phyloP scores from a whole-genome alignment of 2,888 invertebrate genomes.

The Eupeodes latifasciatus region DNA sequence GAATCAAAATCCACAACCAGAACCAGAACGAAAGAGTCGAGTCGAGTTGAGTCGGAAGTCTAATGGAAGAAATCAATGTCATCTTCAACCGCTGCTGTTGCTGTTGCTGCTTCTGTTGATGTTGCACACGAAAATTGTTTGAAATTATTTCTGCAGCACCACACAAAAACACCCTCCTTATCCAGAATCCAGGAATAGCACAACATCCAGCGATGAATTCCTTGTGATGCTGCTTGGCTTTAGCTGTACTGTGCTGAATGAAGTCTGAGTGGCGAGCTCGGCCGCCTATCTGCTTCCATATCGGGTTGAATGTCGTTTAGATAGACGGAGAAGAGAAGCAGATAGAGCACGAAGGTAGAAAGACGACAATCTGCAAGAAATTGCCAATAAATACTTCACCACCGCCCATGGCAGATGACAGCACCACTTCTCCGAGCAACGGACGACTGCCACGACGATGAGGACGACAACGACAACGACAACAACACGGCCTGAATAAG shows the following conservation, averaged over 20 bases:
- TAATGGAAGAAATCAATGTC: slow-evolving; percentile 67
- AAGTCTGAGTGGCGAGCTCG: slow-evolving; percentile 62
- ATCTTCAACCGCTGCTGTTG: slow-evolving; percentile 49
- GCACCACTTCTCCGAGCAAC: slow-evolving; percentile 52
- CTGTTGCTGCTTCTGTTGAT: not conserved
- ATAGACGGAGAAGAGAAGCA: slow-evolving; percentile 54
- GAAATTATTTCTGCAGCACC: slow-evolving; percentile 46
- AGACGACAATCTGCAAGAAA: slow-evolving; percentile 70
- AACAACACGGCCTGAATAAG: slow-evolving; percentile 55
- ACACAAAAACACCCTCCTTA: not conserved
- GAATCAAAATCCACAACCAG: not conserved
- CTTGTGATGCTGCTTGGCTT: not conserved
- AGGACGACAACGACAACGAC: not conserved
- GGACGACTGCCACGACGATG: slow-evolving; percentile 6
- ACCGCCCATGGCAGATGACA: slow-evolving; percentile 68
- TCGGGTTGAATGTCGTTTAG: slow-evolving; percentile 56
- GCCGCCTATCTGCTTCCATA: slow-evolving; percentile 33
- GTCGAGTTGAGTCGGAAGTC: slow-evolving; percentile 30
- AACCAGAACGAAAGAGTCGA: not conserved
- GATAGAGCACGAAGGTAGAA: slow-evolving; percentile 70
- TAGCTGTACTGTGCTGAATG: slow-evolving; percentile 2
- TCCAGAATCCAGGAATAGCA: not conserved
- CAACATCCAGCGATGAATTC: not conserved
- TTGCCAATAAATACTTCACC: slow-evolving; percentile 75
- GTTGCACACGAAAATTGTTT: slow-evolving; percentile 56